A percentile compares a stretch with the other conserved stretches of the same genome.
These are phyloP conservation scores for Phenacoccus solenopsis DNA, from an alignment of 1,140 invertebrate species.

Conservation along the genomic window DNA sequence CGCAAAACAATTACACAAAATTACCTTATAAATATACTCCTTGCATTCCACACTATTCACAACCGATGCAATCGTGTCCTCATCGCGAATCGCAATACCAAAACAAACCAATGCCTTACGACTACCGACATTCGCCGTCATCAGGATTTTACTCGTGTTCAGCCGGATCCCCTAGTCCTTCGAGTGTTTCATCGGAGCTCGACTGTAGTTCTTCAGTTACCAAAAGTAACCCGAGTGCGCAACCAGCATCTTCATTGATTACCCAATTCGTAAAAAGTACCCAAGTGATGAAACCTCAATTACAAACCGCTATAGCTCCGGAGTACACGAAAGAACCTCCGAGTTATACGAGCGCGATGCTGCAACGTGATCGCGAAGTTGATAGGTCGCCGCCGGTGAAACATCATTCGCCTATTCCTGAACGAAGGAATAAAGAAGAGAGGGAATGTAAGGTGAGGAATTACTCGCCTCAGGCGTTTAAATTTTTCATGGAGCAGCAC, in stretches of 20 bases:
- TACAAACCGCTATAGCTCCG: slow-evolving; percentile 78
- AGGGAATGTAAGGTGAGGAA: slow-evolving; percentile 68
- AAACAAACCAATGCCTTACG: slow-evolving; percentile 26
- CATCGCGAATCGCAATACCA: no score
- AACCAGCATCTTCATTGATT: slow-evolving; percentile 51
- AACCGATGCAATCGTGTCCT: no score
- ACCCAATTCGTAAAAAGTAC: slow-evolving; percentile 94
- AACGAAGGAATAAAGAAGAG: slow-evolving; percentile 80
- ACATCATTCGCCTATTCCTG: slow-evolving; percentile 88
- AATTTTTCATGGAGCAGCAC: slow-evolving; percentile 99
- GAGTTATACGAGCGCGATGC: slow-evolving; percentile 82
- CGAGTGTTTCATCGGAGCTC: slow-evolving; percentile 42
- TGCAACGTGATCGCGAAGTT: slow-evolving; percentile 66
- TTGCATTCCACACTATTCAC: slow-evolving; percentile 32
- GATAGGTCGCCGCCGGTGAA: slow-evolving; percentile 71
- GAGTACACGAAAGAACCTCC: slow-evolving; percentile 41
- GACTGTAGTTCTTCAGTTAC: slow-evolving; percentile 41
- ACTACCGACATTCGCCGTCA: slow-evolving; percentile 61
- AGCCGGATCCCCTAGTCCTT: slow-evolving; percentile 35
- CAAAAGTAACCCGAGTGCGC: background rate
- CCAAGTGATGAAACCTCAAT: slow-evolving; percentile 81
- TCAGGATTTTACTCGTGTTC: slow-evolving; percentile 67
- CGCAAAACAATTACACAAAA: no score
- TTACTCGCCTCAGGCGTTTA: slow-evolving; percentile 69
- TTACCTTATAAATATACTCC: no score